Conservation (phyloP, 2,888 invertebrate genomes). For the Drosophila cracens region DNA sequence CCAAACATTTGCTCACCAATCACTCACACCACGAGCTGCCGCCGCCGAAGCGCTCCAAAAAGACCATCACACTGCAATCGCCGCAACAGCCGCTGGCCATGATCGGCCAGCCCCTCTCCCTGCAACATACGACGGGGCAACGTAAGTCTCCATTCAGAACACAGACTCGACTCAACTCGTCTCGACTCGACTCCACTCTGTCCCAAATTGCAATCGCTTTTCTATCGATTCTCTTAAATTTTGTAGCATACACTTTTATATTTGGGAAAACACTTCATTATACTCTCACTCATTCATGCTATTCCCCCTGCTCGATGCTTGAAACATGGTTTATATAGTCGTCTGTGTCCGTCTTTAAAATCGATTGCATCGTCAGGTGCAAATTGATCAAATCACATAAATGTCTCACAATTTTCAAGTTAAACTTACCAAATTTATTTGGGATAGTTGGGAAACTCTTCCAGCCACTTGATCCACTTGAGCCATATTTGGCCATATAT, state of each 20-base stretch:
- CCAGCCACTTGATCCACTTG: neutral
- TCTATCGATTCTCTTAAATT: neutral
- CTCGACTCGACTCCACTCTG: neutral
- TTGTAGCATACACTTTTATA: neutral
- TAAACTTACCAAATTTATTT: neutral
- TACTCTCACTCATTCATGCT: neutral
- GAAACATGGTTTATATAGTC: neutral
- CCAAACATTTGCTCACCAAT: constrained; percentile 85
- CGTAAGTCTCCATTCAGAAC: constrained; percentile 72
- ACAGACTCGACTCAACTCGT: neutral
- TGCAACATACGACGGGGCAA: constrained; percentile 84
- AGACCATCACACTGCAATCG: constrained; percentile 79
- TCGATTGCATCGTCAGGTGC: neutral
- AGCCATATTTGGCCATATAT: neutral
- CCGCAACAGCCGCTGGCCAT: constrained; percentile 83
- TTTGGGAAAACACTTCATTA: neutral
- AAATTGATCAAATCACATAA: neutral
- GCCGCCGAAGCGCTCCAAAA: constrained; percentile 85
- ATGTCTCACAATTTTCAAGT: neutral
- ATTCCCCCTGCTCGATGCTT: neutral
- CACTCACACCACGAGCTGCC: constrained; percentile 85
- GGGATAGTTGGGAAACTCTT: neutral
- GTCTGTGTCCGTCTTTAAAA: neutral
- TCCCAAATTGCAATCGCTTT: neutral
- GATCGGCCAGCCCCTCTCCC: constrained; percentile 84